Base-by-base conservation (phyloP, 2,113 vertebrate genomes). In the Microcebus murinus region DNA sequence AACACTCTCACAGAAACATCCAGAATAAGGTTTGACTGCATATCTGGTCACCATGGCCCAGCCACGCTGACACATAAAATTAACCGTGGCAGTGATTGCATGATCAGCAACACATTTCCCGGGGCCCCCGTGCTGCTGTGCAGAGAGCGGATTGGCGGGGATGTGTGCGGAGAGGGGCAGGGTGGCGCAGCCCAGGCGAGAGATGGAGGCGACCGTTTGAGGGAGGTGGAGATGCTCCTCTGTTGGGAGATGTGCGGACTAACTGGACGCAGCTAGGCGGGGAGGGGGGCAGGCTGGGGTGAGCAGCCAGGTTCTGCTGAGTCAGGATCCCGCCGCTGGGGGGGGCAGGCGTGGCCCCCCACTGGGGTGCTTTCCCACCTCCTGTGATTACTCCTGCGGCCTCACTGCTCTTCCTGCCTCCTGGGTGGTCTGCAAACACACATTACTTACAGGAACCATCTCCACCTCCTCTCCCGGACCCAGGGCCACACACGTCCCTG, bases 1-100 rank as follows among this genome's bases (percentile, higher is more conserved):
- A 20, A 21, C 18, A 25, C 9, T 21, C 57, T 71, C 50, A 20
- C 27, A n/a, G 55, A n/a, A 6, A 76, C 50, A 61, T 50, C 90
- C 52, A 25, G 45, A 52, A 7, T 74, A n/a, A 52, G 21, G 14
- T 18, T 27, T 45, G 36, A 57, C 14, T 3, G 14, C 13, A 15
- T 4, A 77, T 34, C 71, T 63, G 65, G 48, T 17, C 4, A 6
- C 17, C 15, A 42, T 52, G 63, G 29, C 42, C 48, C 34, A 31
- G 90, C 34, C 50, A 27, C 10, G 15, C 4, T 68, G 70, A 52
- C 21, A 68, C 17, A 63, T 34, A 5, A 34, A 5, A 3, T 13
- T 9, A 14, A 34, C 68, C n/a, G 8, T 31, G 3, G 4, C 1
- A 2, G 8, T 3, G 15, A 25, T 6, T 45, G 2, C 18, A 21